phyloP scores from a whole-genome alignment of 2,888 invertebrate species.

The Antitype chi region DNA sequence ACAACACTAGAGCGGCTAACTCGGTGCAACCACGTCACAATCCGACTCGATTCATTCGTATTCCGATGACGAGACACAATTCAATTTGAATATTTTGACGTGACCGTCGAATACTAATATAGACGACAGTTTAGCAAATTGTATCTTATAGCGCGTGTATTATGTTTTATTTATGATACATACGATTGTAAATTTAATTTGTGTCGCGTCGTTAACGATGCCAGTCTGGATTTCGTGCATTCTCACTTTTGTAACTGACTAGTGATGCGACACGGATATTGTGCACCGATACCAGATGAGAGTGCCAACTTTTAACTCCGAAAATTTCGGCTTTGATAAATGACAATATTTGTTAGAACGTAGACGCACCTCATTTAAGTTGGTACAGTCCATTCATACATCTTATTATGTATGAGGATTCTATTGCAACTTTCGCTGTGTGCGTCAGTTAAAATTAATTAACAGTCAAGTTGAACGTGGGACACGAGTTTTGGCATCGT shows the following conservation, averaged over 20 bases:
- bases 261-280: constrained; percentile 60
- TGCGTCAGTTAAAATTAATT: constrained; percentile 86
- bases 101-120: constrained; percentile 83
- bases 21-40: constrained; percentile 78
- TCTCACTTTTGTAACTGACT: constrained; percentile 61
- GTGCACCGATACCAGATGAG: constrained; percentile 32
- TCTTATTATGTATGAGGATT: constrained; percentile 70
- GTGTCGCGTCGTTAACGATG: constrained; percentile 70
- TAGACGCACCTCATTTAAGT: constrained; percentile 76
- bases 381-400: constrained; percentile 75
- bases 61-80: constrained; percentile 83
- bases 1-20: constrained; percentile 75
- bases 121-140: constrained; percentile 85
- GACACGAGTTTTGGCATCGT: constrained; percentile 84
- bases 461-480: constrained; percentile 77
- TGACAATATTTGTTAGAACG: constrained; percentile 69
- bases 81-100: constrained; percentile 88
- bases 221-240: constrained; percentile 65
- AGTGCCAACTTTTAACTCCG: constrained; percentile 30
- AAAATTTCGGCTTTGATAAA: constrained; percentile 67
- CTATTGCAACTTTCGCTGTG: constrained; percentile 77
- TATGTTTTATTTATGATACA: constrained; percentile 87
- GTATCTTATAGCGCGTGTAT: constrained; percentile 80
- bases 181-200: constrained; percentile 81
- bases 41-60: constrained; percentile 80